Percentiles rank a stretch among this genome's conserved stretches.
phyloP scores from a whole-genome alignment of 2,113 vertebrate genomes.

The Dasypus novemcinctus region DNA sequence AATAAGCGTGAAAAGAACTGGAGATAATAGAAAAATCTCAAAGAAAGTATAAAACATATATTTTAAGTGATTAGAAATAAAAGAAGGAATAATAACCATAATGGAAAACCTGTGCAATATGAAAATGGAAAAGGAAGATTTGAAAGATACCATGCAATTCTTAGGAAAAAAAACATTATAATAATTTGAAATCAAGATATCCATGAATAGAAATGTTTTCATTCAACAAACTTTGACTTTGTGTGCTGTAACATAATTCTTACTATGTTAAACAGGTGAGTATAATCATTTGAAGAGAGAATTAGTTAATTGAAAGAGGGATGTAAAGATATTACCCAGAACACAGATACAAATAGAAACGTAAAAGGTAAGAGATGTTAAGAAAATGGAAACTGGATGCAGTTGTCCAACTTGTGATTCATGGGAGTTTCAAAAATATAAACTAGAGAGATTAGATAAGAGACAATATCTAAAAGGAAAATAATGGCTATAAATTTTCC shows the following conservation, averaged over 20 bases:
- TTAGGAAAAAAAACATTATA: neutral
- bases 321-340: neutral
- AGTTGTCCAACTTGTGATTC: neutral
- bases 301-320: neutral
- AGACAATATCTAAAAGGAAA: constrained; percentile 8
- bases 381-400: neutral
- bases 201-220: neutral
- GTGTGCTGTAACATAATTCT: neutral
- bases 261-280: neutral
- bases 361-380: neutral
- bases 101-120: neutral
- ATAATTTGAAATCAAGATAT: constrained; percentile 2
- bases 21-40: constrained; percentile 12
- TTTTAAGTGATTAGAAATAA: constrained; percentile 46
- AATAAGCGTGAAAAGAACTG: neutral
- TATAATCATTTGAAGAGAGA: neutral
- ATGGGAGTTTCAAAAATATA: neutral
- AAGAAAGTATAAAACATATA: neutral
- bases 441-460: neutral
- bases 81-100: neutral
- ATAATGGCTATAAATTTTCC: neutral
- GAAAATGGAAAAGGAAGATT: neutral
- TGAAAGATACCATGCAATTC: neutral
- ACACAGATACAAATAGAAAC: neutral
- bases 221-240: neutral